Evolutionary conservation across 1,140 invertebrate genomes (phyloP).

Genomic region (Musca domestica): DNA sequence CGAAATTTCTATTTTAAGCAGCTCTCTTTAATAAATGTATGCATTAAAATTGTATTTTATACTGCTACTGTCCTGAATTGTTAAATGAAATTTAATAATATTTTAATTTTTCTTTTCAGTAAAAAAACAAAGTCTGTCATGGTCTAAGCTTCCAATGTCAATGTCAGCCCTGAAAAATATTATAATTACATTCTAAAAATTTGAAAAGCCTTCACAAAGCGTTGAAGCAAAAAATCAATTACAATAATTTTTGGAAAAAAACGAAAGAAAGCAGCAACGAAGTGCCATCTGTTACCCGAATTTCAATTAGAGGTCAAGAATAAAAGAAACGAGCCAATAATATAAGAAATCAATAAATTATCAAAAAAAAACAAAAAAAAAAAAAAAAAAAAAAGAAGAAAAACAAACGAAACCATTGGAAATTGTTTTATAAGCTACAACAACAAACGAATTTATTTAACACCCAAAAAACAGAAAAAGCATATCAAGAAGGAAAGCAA

Average conservation of each 20-base stretch:
- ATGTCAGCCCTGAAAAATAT: neutral
- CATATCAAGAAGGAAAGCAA: too few relatives aligned
- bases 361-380: too few relatives aligned
- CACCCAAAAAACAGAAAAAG: conserved; percentile 4
- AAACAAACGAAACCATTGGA: neutral
- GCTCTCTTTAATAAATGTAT: too few relatives aligned
- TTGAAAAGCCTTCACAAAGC: neutral
- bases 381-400: conserved; percentile 9
- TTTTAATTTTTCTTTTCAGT: too few relatives aligned
- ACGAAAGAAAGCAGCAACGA: neutral
- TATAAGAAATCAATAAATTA: neutral
- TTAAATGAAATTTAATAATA: too few relatives aligned
- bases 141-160: too few relatives aligned
- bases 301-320: neutral
- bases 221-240: neutral
- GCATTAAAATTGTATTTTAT: too few relatives aligned
- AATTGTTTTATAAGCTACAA: neutral
- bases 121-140: too few relatives aligned
- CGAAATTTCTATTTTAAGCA: too few relatives aligned
- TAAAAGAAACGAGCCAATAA: neutral
- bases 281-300: conserved; percentile 22
- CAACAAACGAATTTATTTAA: neutral
- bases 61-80: too few relatives aligned
- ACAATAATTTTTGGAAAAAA: neutral
- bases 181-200: neutral